Evolutionary conservation across 2,888 invertebrate genomes (phyloP).

Genomic region (Spialia ferax): DNA sequence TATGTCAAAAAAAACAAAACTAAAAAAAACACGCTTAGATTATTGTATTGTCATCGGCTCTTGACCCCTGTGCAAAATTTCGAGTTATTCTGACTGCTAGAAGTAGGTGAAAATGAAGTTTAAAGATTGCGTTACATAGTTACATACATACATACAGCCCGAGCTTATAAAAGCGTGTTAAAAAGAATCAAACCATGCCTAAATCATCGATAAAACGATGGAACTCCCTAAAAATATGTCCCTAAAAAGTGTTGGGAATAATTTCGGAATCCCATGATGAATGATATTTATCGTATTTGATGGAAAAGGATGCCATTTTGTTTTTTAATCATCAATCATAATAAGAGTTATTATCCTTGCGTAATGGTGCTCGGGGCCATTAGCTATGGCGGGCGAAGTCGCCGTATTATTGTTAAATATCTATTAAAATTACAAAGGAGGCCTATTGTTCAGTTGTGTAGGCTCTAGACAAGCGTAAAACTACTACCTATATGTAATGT

Average conservation of each 20-base stretch:
- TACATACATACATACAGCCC: no score
- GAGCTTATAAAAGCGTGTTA: no score
- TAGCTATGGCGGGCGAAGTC: not conserved
- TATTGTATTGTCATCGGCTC: no score
- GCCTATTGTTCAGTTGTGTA: not conserved
- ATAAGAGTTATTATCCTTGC: constrained; percentile 18
- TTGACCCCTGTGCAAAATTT: no score
- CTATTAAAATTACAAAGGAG: not conserved
- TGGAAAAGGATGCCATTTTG: constrained; percentile 25
- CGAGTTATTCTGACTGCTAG: no score
- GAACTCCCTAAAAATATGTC: not conserved
- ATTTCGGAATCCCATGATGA: constrained; percentile 28
- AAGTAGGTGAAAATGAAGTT: no score
- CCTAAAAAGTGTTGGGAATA: not conserved
- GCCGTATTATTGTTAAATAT: not conserved
- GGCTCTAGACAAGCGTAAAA: no score
- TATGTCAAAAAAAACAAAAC: no score
- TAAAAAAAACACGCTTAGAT: no score
- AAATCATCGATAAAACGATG: not conserved
- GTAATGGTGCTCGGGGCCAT: not conserved
- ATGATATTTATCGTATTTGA: constrained; percentile 27
- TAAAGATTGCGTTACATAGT: no score
- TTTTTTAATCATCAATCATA: constrained; percentile 32
- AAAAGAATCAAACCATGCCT: no score
- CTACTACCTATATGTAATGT: no score